Percentiles rank a stretch among this genome's conserved stretches.
phyloP scores from a whole-genome alignment of 2,888 invertebrate species.

The Pristionchus maxplancki region DNA sequence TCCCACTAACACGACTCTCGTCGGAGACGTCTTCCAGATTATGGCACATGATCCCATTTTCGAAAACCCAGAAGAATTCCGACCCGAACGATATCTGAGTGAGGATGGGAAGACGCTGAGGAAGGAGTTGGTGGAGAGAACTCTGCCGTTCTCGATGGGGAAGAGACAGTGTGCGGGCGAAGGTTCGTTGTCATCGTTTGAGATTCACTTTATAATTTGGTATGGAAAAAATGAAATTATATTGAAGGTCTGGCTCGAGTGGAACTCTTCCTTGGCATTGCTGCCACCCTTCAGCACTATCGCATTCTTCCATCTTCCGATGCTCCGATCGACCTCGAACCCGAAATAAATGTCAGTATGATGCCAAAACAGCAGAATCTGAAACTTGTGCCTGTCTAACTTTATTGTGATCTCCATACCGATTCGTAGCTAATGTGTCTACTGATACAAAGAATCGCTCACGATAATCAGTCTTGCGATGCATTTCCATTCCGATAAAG shows the following conservation, averaged over 20 bases:
- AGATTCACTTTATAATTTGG: background rate
- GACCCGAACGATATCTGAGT: background rate
- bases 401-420: background rate
- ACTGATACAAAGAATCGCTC: too few species aligned
- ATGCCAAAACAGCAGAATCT: background rate
- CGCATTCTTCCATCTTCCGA: conserved; percentile 7
- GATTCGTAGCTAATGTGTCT: background rate
- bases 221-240: background rate
- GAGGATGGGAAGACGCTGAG: background rate
- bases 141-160: background rate
- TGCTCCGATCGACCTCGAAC: background rate
- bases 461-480: too few species aligned
- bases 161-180: conserved; percentile 23
- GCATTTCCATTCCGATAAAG: too few species aligned
- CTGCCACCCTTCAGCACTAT: conserved; percentile 15
- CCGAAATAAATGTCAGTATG: background rate
- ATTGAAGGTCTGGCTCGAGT: conserved; percentile 20
- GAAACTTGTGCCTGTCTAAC: background rate
- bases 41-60: conserved; percentile 23
- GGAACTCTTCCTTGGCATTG: conserved; percentile 25
- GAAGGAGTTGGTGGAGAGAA: background rate
- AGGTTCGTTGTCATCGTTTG: background rate
- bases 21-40: conserved; percentile 13
- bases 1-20: background rate
- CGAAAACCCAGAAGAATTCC: background rate